phyloP scores from a whole-genome alignment of 2,113 vertebrate species.

The Oophaga pumilio region DNA sequence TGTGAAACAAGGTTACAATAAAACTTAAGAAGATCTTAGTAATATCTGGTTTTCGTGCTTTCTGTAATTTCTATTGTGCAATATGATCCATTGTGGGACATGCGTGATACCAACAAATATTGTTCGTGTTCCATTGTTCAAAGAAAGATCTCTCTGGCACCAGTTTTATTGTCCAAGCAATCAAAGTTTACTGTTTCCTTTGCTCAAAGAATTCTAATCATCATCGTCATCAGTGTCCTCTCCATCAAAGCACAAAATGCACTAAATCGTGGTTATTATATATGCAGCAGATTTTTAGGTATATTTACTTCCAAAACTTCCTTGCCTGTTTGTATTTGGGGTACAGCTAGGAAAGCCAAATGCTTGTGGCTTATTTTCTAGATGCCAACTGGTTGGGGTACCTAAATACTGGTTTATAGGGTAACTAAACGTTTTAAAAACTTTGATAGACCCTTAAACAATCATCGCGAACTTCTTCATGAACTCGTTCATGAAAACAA shows the following conservation, averaged over 20 bases:
- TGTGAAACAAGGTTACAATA: slow-evolving; percentile 13
- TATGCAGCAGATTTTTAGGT: neutral
- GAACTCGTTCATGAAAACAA: neutral
- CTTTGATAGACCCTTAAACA: no score
- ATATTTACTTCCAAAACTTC: neutral
- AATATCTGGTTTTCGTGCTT: slow-evolving; percentile 26
- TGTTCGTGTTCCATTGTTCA: slow-evolving; percentile 24
- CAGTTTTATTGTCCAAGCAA: slow-evolving; percentile 34
- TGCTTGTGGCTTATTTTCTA: neutral
- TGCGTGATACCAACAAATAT: slow-evolving; percentile 24
- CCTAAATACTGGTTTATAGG: no score
- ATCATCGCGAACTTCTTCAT: no score
- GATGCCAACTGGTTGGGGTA: neutral
- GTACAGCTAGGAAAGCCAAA: no score
- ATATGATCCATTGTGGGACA: slow-evolving; percentile 42
- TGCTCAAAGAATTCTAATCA: neutral
- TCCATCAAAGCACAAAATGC: neutral
- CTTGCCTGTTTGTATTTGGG: neutral
- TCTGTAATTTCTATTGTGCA: slow-evolving; percentile 9
- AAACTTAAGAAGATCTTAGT: slow-evolving; percentile 16
- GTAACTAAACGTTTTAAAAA: no score
- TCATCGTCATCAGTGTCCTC: neutral
- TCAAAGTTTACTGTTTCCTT: slow-evolving; percentile 28
- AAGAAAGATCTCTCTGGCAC: slow-evolving; percentile 28
- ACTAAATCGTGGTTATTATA: neutral